phyloP scores from a whole-genome alignment of 2,113 vertebrate genomes.

The Sebastes fasciatus region DNA sequence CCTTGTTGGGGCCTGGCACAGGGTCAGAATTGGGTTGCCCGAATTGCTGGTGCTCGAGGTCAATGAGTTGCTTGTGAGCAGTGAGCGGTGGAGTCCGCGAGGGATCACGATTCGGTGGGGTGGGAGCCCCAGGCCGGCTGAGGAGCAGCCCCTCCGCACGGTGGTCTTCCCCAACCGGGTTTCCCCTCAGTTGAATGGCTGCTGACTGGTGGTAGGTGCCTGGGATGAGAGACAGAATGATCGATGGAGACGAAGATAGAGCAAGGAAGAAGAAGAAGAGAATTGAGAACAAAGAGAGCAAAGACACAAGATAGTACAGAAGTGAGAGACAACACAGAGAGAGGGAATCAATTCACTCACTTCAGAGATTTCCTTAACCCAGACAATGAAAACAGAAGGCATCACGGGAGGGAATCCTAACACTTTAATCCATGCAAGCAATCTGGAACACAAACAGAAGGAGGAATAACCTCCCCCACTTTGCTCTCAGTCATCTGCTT shows the following conservation, averaged over 20 bases:
- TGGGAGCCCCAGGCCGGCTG: conserved; percentile 24
- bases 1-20: conserved; percentile 75
- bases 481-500: not conserved
- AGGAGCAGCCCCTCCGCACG: conserved; percentile 53
- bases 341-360: conserved; percentile 46
- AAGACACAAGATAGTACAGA: conserved; percentile 6
- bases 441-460: conserved; percentile 45
- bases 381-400: conserved; percentile 54
- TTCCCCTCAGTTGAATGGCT: conserved; percentile 77
- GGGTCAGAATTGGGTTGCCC: conserved; percentile 52
- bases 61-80: conserved; percentile 34
- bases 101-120: conserved; percentile 44
- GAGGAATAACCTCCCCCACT: not conserved
- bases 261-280: not conserved
- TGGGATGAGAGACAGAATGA: conserved; percentile 46
- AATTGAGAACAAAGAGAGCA: conserved; percentile 3
- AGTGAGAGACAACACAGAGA: conserved; percentile 4
- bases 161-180: conserved; percentile 60
- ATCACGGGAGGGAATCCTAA: conserved; percentile 55
- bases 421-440: conserved; percentile 62
- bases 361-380: conserved; percentile 44
- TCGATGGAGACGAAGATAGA: conserved; percentile 21
- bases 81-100: conserved; percentile 48
- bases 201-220: conserved; percentile 67
- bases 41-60: conserved; percentile 70